Evolutionary conservation across 92 coral and sea anemone species (phyloP), one percentile per base, ranked within the genome.

Genomic region (Chrysogorgia sp.): DNA sequence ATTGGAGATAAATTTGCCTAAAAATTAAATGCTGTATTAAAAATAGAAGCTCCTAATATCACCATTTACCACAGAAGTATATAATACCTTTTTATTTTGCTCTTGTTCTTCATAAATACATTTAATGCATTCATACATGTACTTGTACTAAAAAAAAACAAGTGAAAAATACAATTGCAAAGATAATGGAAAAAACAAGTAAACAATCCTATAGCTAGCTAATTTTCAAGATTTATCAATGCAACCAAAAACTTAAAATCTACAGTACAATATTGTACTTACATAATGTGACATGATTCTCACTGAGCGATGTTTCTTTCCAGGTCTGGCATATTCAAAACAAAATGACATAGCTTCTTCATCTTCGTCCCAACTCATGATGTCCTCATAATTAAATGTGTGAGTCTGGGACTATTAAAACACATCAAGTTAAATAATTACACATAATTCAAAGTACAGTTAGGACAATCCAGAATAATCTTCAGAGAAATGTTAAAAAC

Each of bases 281-380:
- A 94, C 98, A 74, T 87, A 86, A 64, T 89, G 67, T 22, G 98
- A 94, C 79, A 84, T 84, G 48, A 94, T 81, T 81, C 89, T 89
- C 47, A 94, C 98, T 91, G 97, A 94, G 76, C 91, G 90, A 7
- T 88, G 89, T 43, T 91, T 89, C 66, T 90, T 84, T 13, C 82
- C 91, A 8, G 87, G 86, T 81, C 82, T 91, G 14, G 76, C 65
- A 77, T 91, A 94, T 81, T 94, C 87, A 81, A 94, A 94, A 75
- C 91, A 91, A 64, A 92, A 91, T n/a, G 96, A 92, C 98, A 94
- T 94, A 4, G 96, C 98, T 63, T 94, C 98, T 20, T 84, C 66
- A 69, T 94, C 98, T 3, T 90, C 90, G 64, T 94, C 98, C 83
- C 87, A 89, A 32, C 71, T 84, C 19, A 79, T 64, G 20, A 94